Evolutionary conservation across 2,113 vertebrate species (phyloP), one percentile per base, ranked within the genome.

Genomic region (Elgaria multicarinata): DNA sequence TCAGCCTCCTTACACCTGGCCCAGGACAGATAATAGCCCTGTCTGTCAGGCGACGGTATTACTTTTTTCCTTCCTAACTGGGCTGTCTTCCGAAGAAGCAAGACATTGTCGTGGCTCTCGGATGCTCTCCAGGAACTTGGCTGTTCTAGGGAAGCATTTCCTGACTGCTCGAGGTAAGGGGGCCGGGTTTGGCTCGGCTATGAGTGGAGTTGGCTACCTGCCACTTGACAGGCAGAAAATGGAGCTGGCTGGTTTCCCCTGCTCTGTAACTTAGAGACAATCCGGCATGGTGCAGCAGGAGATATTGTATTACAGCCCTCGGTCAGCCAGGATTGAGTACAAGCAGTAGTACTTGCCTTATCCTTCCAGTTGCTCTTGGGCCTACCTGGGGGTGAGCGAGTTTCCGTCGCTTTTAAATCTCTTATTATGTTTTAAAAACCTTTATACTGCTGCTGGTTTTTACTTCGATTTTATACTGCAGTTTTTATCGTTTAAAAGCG

Each of bases 121-220:
- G 90, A 86, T 94, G 96, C 96, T 96, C 93, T 96, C 94, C 93
- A 96, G 94, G 96, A 96, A 94, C 94, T 95, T 95, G 95, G 95
- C 95, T 0, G 71, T 92, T 71, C 44, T 28, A 6, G 78, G 87
- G 62, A 93, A 93, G 94, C 94, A 94, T 94, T 95, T 94, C 95
- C 69, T 0, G 91, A 91, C 90, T 4, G 90, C 91, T 94, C 62
- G 91, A 95, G 95, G 95, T 94, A 94, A 94, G 86, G 93, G 95
- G 93, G 95, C 95, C 91, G 94, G 86, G 91, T 91, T 95, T 96
- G 95, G 96, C 95, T 95, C 87, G 69, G 90, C 75, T 86, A 92
- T 91, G 89, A 95, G 94, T 94, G 87, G 88, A 91, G 87, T 83
- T 96, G 96, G 96, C 96, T 0, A 39, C 31, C 82, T 92, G 95